Evolutionary conservation across 2,888 invertebrate genomes (phyloP), one percentile per base, ranked within the genome.

Genomic region (Thumatha senex): DNA sequence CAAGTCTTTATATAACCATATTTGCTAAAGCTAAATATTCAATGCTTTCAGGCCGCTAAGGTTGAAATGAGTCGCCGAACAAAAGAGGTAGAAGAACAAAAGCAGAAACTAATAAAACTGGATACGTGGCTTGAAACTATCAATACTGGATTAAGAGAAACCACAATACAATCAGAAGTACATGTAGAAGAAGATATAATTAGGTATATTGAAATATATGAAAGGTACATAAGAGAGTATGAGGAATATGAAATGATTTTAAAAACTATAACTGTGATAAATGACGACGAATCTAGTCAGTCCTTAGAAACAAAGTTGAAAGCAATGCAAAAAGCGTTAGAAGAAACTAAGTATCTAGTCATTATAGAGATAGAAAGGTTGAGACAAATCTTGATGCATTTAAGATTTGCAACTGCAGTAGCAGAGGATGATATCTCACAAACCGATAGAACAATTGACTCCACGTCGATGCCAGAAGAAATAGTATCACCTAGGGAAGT

Each of bases 381-480:
- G 59, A 84, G 89, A 58, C 83, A 83, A 60, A 83, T 92, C 47
- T 85, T 94, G 44, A 43, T 84, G 51, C 86, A 86, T 14, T 76
- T 89, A 41, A 79, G 74, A 60, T 79, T 75, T 47, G 84, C 67
- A 18, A 82, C 81, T 30, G 91, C 90, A 63, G 68, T 81, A 7
- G 73, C 71, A 7, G 92, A 93, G 43, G 91, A 91, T 7, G 90
- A 90, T 57, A 74, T 87, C 49, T 92, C 93, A 18, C 86, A 93
- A 67, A 93, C 93, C 33, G 93, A 93, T 65, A 87, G 92, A 58
- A 95, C 95, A 7, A 92, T 95, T 41, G 95, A 95, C 79, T 95
- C 95, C 0, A 92, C 93, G 41, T 94, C 95, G 47, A 95, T 95
- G 94, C 95, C 95, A 1, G 94, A 95, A 77, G 95, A 95, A 81